These are phyloP conservation scores for Aurelia sp. DNA, from an alignment of 30 jellyfish, hydroid and myxozoan species.

Conservation along the genomic window DNA sequence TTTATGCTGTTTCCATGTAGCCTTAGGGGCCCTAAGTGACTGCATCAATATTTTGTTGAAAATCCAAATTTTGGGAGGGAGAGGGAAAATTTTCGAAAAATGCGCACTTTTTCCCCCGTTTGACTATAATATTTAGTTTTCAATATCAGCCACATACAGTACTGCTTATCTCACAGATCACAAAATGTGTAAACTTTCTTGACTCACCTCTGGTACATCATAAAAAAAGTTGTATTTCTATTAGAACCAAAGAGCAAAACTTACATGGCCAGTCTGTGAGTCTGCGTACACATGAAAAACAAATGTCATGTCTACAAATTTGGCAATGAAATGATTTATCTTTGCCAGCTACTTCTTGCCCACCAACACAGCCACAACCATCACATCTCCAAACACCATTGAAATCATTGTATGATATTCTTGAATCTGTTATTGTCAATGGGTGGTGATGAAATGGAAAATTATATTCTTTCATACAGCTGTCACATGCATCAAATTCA, in stretches of 20 bases:
- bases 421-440: constrained; percentile 67
- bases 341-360: constrained; percentile 30
- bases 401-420: constrained; percentile 71
- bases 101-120: too few species aligned
- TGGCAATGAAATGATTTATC: constrained; percentile 79
- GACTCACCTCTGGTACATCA: too few species aligned
- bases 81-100: too few species aligned
- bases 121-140: too few species aligned
- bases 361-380: constrained; percentile 61
- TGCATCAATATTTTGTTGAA: too few species aligned
- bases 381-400: constrained; percentile 86
- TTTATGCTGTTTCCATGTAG: too few species aligned
- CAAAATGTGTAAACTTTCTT: too few species aligned
- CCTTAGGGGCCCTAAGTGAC: too few species aligned
- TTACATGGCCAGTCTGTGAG: constrained; percentile 64
- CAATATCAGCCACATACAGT: too few species aligned
- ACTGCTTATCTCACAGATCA: too few species aligned
- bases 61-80: too few species aligned
- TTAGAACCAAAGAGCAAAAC: background rate
- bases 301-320: constrained; percentile 69
- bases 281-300: constrained; percentile 66
- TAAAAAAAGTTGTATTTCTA: too few species aligned
- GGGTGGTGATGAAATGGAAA: constrained; percentile 87
- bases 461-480: constrained; percentile 61
- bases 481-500: constrained; percentile 80